Base-by-base conservation (phyloP, 2,888 invertebrate species). In the Scaptomyza caliginosa region DNA sequence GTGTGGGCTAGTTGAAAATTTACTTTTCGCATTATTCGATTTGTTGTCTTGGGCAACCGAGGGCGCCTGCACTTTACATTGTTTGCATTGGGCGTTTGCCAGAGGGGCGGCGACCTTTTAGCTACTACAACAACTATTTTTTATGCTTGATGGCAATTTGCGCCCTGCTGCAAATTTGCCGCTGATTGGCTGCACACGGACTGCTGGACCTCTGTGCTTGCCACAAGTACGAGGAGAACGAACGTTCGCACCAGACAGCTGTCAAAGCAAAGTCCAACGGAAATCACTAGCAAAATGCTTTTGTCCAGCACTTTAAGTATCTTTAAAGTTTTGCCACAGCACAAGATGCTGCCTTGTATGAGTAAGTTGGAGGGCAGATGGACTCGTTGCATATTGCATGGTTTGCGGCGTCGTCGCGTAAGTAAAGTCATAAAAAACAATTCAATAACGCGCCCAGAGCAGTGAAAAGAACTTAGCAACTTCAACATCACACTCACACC, bases 21-120 rank as follows among this genome's bases (percentile, higher is more conserved):
- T 82, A 82, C 86, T 84, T 82, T 82, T 77, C 86, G 86, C 86
- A 86, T 82, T 86, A 82, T 82, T 80, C 86, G 86, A 82, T 82
- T 82, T 82, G 81, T 82, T 82, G 81, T 81, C 86, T 82, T 84
- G 81, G 77, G 77, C 73, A 78, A 78, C 79, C 75, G 75, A 75
- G 77, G 74, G 60, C 45, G 74, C 68, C 73, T 75, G 76, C 77
- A 77, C 77, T 77, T 77, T 77, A 77, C 77, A 77, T 77, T 77
- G 77, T 80, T 77, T 77, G 77, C 77, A 66, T 74, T 77, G 75
- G 43, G 42, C 26, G 59, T 59, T 19, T 28, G 45, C 28, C 45
- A 45, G 19, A n/a, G 43, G 19, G 43, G 28, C 28, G 54, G 49
- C 57, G 59, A 75, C 60, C 81, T 84, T 70, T 82, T 81, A 78